Evolutionary conservation across 2,797 vertebrate genomes (phyloP), one percentile per base, ranked within the genome.

Genomic region (Xenentodon cancila): DNA sequence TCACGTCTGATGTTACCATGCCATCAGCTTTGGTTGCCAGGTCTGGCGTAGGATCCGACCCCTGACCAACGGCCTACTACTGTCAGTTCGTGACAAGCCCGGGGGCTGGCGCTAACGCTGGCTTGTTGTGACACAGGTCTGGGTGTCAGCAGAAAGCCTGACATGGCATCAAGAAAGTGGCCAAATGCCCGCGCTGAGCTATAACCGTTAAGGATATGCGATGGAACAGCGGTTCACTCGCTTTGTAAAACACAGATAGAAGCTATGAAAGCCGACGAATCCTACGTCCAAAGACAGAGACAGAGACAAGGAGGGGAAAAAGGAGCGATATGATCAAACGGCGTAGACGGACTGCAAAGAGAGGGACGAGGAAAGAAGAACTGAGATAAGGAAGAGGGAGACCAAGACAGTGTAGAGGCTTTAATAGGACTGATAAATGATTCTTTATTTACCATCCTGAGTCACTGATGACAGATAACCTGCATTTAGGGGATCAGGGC

Each of bases 1-100:
- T 82, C 75, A 68, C 73, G 3, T 13, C 9, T 37, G 11, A 37
- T 73, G 86, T 68, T 73, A 9, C 16, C 77, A 59, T 77, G 82
- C 84, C 84, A 64, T 84, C 84, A 69, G 58, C 61, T 61, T 19
- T 56, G 67, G 55, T 81, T 81, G 53, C 49, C 52, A 45, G 59
- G 34, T 37, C 34, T 11, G 34, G 34, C 34, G 34, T 11, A 9
- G 34, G 34, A 37, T 12, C 34, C 34, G 11, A 11, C 34, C 34
- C 80, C 83, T 89, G 87, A 91, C 89, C 88, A 86, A 66, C 78
- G 87, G 87, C 88, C 90, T 78, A 88, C 89, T 90, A 84, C 88
- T 90, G 89, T 92, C 92, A 90, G 65, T 9, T 48, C 44, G 76
- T 75, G 79, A 83, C 55, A 48, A 58, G 71, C 81, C 71, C 8